Conservation (phyloP, 1,140 invertebrate genomes). For the Macrocentrus cingulum region DNA sequence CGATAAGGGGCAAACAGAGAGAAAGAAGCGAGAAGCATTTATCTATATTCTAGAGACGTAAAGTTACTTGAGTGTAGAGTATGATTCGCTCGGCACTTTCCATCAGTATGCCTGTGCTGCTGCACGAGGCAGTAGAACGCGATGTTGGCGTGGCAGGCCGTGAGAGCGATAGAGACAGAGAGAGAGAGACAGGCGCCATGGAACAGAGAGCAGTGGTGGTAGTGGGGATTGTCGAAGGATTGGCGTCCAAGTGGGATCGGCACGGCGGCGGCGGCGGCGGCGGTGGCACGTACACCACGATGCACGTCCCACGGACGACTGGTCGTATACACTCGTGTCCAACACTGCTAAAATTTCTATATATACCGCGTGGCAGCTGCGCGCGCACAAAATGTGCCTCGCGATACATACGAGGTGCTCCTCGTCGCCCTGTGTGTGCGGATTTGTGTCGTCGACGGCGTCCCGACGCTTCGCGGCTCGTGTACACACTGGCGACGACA, state of each 20-base stretch:
- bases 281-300: conserved; percentile 23
- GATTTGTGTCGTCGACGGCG: no score
- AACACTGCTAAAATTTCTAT: conserved; percentile 1
- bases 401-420: no score
- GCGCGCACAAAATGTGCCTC: no score
- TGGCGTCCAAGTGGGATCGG: background rate
- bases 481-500: background rate
- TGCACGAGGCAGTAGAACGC: conserved; percentile 17
- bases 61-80: conserved; percentile 9
- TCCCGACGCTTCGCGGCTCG: no score
- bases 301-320: conserved; percentile 27
- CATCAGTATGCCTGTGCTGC: conserved; percentile 35
- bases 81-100: conserved; percentile 43
- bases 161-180: background rate
- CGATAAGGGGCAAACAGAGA: background rate
- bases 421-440: no score
- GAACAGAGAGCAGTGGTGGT: conserved; percentile 11
- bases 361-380: background rate
- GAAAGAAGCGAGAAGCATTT: background rate
- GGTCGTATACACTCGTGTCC: conserved; percentile 17
- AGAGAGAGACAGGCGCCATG: conserved; percentile 18
- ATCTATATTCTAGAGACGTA: conserved; percentile 16
- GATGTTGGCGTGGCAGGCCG: conserved; percentile 10
- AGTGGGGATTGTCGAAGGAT: no score
- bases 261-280: conserved; percentile 21